phyloP scores from a whole-genome alignment of 2,888 invertebrate genomes.

The Cephus nigrinus region DNA sequence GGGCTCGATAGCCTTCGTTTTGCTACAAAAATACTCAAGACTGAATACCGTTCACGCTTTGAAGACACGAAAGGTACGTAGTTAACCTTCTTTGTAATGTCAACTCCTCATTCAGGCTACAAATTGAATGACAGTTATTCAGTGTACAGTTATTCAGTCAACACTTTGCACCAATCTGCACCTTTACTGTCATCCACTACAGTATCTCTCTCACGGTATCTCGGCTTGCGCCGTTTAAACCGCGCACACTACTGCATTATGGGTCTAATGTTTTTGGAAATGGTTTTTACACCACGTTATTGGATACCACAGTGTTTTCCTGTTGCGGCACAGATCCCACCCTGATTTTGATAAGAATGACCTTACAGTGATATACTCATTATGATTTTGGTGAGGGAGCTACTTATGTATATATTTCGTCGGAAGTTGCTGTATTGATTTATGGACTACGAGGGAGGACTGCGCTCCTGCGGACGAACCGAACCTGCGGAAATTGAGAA shows the following conservation, averaged over 20 bases:
- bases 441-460: neutral
- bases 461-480: neutral
- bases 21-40: slow-evolving; percentile 65
- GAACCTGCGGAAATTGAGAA: neutral
- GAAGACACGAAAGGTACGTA: slow-evolving; percentile 68
- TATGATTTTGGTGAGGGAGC: neutral
- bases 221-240: neutral
- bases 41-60: slow-evolving; percentile 68
- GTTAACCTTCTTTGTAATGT: slow-evolving; percentile 12
- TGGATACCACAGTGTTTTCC: neutral
- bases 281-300: neutral
- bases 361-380: neutral
- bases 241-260: neutral
- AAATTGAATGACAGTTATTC: neutral
- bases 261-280: neutral
- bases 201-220: neutral
- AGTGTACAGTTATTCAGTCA: neutral
- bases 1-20: slow-evolving; percentile 66
- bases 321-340: neutral
- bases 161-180: neutral
- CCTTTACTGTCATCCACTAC: neutral
- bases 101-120: slow-evolving; percentile 12
- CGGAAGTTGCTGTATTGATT: neutral
- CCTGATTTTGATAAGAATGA: neutral
- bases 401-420: neutral